Conservation (phyloP, 2,888 invertebrate genomes). For the Drosophila nigritarsus region DNA sequence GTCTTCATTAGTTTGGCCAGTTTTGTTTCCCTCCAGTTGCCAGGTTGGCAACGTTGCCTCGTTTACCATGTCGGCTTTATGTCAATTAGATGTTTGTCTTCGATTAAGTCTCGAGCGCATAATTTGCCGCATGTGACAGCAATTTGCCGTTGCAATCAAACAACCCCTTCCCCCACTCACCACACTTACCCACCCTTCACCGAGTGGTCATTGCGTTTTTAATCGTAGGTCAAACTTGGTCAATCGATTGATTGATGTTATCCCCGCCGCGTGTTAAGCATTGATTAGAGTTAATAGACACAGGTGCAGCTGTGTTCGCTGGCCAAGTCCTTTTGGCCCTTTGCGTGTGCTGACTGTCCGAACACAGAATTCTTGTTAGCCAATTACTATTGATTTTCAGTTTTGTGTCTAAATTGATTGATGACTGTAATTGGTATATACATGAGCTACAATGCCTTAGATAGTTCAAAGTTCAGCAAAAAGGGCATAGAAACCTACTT, state of each 20-base stretch:
- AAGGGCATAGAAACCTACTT: not conserved
- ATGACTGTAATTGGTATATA: conserved; percentile 58
- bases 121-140: conserved; percentile 77
- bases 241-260: conserved; percentile 63
- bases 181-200: not conserved
- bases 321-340: conserved; percentile 28
- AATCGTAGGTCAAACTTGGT: conserved; percentile 21
- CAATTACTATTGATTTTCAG: conserved; percentile 39
- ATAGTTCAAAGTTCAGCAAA: conserved; percentile 33
- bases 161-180: not conserved
- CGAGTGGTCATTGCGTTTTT: conserved; percentile 21
- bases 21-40: conserved; percentile 2
- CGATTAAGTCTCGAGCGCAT: conserved; percentile 67
- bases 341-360: not conserved
- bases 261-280: conserved; percentile 59
- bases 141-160: conserved; percentile 56
- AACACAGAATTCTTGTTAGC: conserved; percentile 13
- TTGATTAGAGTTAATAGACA: conserved; percentile 65
- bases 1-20: conserved; percentile 38
- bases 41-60: conserved; percentile 32
- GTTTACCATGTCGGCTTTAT: conserved; percentile 77
- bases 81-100: conserved; percentile 78
- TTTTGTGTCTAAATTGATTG: conserved; percentile 58
- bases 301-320: conserved; percentile 53
- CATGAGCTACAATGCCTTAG: not conserved